Evolutionary conservation across 2,797 vertebrate species (phyloP).

Genomic region (Mormyrops attenuatus): DNA sequence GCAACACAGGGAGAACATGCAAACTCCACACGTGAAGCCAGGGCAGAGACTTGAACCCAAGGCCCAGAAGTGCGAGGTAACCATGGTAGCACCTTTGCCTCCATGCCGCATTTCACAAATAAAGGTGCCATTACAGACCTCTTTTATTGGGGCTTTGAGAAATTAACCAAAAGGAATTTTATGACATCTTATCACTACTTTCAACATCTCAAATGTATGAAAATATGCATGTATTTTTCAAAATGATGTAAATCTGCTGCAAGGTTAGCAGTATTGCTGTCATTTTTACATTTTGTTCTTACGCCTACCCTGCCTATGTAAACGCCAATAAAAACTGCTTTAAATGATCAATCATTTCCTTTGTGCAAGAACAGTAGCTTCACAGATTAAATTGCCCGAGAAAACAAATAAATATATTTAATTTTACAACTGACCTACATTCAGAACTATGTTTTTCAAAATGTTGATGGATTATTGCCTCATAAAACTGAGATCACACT

Average conservation of each 20-base stretch:
- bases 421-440: not conserved
- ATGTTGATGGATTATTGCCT: not conserved
- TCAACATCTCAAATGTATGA: not conserved
- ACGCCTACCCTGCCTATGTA: not conserved
- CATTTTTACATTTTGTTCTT: not conserved
- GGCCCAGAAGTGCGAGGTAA: not conserved
- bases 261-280: not conserved
- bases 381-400: not conserved
- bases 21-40: not conserved
- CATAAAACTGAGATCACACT: not conserved
- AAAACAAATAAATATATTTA: not conserved
- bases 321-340: not conserved
- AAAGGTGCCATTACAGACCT: not conserved
- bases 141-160: not conserved
- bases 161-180: not conserved
- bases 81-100: not conserved
- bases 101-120: not conserved
- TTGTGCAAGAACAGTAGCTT: not conserved
- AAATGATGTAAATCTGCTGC: slow-evolving; percentile 14
- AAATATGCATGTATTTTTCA: not conserved
- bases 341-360: slow-evolving; percentile 1
- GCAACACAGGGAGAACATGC: not conserved
- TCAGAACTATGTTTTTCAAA: not conserved
- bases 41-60: not conserved
- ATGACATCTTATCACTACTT: not conserved